These are phyloP conservation scores for Echinops telfairi DNA, from an alignment of 2,113 vertebrate species.

Conservation along the genomic window DNA sequence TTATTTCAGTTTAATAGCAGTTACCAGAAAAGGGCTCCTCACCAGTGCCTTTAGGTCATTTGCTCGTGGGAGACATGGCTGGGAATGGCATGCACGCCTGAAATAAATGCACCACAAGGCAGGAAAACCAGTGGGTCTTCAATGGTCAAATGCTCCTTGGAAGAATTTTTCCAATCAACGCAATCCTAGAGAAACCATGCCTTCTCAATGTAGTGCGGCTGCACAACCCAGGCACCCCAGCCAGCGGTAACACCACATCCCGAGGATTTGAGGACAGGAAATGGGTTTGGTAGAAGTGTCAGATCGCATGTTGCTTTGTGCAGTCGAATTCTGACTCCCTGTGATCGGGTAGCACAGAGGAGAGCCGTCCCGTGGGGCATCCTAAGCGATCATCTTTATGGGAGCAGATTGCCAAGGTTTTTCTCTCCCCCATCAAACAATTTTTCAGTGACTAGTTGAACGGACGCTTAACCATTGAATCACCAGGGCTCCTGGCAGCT, in stretches of 20 bases:
- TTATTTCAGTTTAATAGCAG: slow-evolving; percentile 84
- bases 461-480: neutral
- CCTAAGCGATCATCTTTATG: neutral
- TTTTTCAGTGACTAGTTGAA: neutral
- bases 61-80: slow-evolving; percentile 73
- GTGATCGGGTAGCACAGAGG: neutral
- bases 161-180: slow-evolving; percentile 57
- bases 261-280: neutral
- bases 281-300: neutral
- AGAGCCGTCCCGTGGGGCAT: neutral
- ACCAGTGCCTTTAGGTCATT: slow-evolving; percentile 82
- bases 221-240: neutral
- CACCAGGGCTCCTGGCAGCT: neutral
- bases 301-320: neutral
- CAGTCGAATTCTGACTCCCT: neutral
- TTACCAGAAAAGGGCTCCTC: slow-evolving; percentile 80
- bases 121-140: neutral
- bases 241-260: neutral
- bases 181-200: neutral
- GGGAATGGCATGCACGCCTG: slow-evolving; percentile 56
- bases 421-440: neutral
- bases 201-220: slow-evolving; percentile 49
- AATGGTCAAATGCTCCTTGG: slow-evolving; percentile 30
- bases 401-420: neutral
- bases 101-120: slow-evolving; percentile 17